These are phyloP conservation scores for Trachelipus rathkii DNA, from an alignment of 1,140 invertebrate genomes.

Conservation along the genomic window DNA sequence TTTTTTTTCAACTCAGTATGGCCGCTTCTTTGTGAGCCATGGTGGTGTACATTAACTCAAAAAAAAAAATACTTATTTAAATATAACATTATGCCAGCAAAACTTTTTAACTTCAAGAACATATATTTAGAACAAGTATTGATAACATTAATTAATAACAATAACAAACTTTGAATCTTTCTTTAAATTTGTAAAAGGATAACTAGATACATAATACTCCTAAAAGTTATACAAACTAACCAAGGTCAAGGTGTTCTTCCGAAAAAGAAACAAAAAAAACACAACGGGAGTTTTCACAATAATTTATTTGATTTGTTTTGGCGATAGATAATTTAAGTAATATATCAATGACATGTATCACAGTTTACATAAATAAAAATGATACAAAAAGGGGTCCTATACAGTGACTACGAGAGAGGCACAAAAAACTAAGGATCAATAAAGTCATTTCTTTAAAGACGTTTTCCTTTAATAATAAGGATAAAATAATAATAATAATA, in stretches of 20 bases:
- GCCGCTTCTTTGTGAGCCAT: too few relatives aligned
- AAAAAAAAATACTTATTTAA: too few relatives aligned
- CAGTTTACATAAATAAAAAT: constrained; percentile 46
- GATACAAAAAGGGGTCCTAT: constrained; percentile 45
- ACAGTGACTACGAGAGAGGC: constrained; percentile 43
- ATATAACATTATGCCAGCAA: too few relatives aligned
- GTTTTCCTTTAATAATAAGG: constrained; percentile 28
- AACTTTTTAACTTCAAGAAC: too few relatives aligned
- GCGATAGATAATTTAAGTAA: constrained; percentile 42
- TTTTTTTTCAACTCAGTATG: too few relatives aligned
- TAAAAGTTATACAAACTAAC: not conserved
- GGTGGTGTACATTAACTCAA: too few relatives aligned
- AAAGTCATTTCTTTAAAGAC: constrained; percentile 33
- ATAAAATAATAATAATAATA: not conserved
- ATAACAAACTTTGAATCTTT: too few relatives aligned
- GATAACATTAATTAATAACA: too few relatives aligned
- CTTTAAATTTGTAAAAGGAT: too few relatives aligned
- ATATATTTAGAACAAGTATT: too few relatives aligned
- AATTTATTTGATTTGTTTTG: constrained; percentile 47
- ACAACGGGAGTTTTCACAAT: constrained; percentile 28
- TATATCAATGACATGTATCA: constrained; percentile 46
- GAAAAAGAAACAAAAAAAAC: not conserved
- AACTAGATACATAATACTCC: too few relatives aligned
- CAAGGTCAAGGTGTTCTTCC: not conserved
- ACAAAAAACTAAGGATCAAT: constrained; percentile 27